Percentiles rank a stretch among this genome's conserved stretches.
phyloP scores from a whole-genome alignment of 2,797 vertebrate genomes.

The Enteromius trimaculatus region DNA sequence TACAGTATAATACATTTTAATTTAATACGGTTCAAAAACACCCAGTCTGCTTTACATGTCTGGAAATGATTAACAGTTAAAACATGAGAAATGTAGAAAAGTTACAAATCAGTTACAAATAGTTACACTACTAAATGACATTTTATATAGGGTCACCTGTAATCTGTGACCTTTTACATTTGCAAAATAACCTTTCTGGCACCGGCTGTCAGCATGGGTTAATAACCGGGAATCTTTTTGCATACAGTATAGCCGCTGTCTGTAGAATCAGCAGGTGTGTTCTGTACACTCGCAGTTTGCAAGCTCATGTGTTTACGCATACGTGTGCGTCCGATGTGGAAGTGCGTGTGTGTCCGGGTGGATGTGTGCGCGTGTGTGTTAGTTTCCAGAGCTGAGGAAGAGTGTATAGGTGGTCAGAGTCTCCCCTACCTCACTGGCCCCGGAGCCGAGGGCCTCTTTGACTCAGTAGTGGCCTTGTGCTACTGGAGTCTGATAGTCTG shows the following conservation, averaged over 20 bases:
- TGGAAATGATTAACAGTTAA: too few species aligned
- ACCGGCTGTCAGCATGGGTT: background rate
- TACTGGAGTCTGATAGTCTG: constrained; percentile 81
- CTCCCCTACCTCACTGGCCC: constrained; percentile 64
- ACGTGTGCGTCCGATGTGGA: constrained; percentile 29
- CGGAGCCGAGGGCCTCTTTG: constrained; percentile 78
- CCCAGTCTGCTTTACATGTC: too few species aligned
- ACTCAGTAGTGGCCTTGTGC: constrained; percentile 69
- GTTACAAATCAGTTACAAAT: too few species aligned
- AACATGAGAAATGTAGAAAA: too few species aligned
- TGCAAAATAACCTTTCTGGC: too few species aligned
- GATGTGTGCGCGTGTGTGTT: constrained; percentile 25
- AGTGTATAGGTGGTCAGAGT: constrained; percentile 51
- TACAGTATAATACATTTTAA: too few species aligned
- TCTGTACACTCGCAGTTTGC: constrained; percentile 44
- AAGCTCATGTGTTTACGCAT: constrained; percentile 34
- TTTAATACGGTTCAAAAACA: too few species aligned
- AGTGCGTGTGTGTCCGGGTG: constrained; percentile 43
- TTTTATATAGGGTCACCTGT: too few species aligned
- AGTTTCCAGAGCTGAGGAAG: constrained; percentile 50
- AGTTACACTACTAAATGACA: too few species aligned
- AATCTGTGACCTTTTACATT: too few species aligned
- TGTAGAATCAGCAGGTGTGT: constrained; percentile 46
- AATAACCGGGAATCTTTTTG: constrained; percentile 4
- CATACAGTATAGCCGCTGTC: constrained; percentile 43